Conservation (phyloP, 2,888 invertebrate genomes). For the Tribolium freemani region DNA sequence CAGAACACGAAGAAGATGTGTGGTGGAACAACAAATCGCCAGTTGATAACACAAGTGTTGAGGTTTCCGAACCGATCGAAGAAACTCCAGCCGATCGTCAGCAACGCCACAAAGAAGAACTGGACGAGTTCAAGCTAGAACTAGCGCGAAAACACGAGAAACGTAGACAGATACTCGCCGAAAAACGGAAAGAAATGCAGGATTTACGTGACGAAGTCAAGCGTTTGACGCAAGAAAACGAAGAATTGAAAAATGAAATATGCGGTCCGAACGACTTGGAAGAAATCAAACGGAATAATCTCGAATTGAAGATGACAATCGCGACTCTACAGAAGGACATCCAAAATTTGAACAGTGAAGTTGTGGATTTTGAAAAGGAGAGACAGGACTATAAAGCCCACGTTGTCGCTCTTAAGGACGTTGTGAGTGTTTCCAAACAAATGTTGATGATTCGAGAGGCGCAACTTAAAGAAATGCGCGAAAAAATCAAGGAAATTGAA, state of each 20-base stretch:
- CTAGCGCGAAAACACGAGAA: constrained; percentile 79
- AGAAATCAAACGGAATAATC: constrained; percentile 56
- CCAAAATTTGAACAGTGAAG: constrained; percentile 79
- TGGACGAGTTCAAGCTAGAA: constrained; percentile 80
- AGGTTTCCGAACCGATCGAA: neutral
- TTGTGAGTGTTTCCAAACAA: constrained; percentile 81
- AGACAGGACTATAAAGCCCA: constrained; percentile 78
- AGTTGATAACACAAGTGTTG: neutral
- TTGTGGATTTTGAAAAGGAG: constrained; percentile 77
- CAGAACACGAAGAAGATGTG: constrained; percentile 51
- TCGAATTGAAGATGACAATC: constrained; percentile 64
- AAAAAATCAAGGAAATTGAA: constrained; percentile 81
- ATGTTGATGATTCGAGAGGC: constrained; percentile 81
- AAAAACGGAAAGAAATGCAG: constrained; percentile 79
- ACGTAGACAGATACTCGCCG: constrained; percentile 76
- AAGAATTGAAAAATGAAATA: constrained; percentile 56
- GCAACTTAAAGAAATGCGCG: constrained; percentile 81
- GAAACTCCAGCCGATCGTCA: constrained; percentile 33
- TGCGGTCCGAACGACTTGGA: constrained; percentile 61
- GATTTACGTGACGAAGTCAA: constrained; percentile 75
- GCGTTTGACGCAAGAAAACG: constrained; percentile 68
- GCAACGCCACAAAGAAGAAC: constrained; percentile 65
- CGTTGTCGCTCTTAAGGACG: constrained; percentile 81
- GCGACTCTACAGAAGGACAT: constrained; percentile 75
- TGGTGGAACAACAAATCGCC: constrained; percentile 50